A percentile compares a stretch with the other conserved stretches of the same genome.
Conservation (phyloP, 2,888 invertebrate genomes). For the Machimus rusticus region DNA sequence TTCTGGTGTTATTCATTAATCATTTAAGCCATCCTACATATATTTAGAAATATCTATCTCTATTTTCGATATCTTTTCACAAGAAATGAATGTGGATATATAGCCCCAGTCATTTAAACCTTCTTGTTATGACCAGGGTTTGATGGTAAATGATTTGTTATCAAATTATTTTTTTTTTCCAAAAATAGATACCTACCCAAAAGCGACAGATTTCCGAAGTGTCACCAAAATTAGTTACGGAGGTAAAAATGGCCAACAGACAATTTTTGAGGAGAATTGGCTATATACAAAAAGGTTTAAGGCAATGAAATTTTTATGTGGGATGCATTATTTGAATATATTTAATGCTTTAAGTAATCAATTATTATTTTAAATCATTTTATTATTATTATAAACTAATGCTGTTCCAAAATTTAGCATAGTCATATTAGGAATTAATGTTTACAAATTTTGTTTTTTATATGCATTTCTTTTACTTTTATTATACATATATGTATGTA, state of each 20-base stretch:
- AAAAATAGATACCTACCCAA: neutral
- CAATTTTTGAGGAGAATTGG: neutral
- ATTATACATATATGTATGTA: no score
- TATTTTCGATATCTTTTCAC: neutral
- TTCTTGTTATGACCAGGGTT: neutral
- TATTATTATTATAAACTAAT: no score
- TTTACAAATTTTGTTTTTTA: no score
- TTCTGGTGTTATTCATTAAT: neutral
- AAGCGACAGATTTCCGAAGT: neutral
- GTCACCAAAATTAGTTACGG: neutral
- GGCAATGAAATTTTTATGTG: neutral
- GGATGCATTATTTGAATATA: neutral
- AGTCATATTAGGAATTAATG: no score
- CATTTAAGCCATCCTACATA: neutral
- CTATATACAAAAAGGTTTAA: neutral
- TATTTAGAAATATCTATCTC: neutral
- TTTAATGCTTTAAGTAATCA: no score
- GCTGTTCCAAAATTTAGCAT: no score
- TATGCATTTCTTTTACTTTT: no score
- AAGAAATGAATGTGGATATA: neutral
- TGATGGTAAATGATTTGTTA: neutral
- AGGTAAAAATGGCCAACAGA: neutral
- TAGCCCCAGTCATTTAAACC: neutral
- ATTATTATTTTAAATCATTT: no score
- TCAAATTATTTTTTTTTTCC: neutral